Conservation (phyloP, 2,113 vertebrate genomes). For the Uropsilus gracilis region DNA sequence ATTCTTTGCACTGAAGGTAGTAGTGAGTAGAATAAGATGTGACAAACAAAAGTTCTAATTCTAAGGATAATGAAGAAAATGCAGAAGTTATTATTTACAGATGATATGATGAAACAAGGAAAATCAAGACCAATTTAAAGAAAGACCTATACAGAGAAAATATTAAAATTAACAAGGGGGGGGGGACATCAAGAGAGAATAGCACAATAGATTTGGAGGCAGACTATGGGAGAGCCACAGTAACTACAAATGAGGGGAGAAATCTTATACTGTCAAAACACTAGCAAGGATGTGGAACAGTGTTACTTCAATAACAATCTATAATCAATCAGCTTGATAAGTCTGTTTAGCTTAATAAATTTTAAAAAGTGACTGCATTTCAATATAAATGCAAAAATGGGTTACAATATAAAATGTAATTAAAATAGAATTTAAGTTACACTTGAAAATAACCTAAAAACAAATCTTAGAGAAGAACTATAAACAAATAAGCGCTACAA, state of each 20-base stretch:
- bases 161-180: not conserved
- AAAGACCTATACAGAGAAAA: not conserved
- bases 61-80: not conserved
- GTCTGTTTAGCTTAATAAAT: not conserved
- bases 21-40: not conserved
- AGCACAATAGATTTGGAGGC: too few species aligned
- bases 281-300: too few species aligned
- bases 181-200: too few species aligned
- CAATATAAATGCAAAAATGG: not conserved
- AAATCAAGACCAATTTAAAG: not conserved
- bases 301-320: not conserved
- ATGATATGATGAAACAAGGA: not conserved
- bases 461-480: not conserved
- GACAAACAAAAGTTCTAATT: not conserved
- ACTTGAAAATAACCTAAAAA: constrained; percentile 1
- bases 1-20: not conserved
- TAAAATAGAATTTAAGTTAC: not conserved
- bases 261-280: too few species aligned
- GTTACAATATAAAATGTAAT: not conserved
- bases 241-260: too few species aligned
- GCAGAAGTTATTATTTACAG: not conserved
- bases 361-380: not conserved
- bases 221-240: too few species aligned
- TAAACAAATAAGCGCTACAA: not conserved
- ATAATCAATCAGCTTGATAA: not conserved